Conservation (phyloP, 1,140 invertebrate genomes). For the Lepidurus arcticus region DNA sequence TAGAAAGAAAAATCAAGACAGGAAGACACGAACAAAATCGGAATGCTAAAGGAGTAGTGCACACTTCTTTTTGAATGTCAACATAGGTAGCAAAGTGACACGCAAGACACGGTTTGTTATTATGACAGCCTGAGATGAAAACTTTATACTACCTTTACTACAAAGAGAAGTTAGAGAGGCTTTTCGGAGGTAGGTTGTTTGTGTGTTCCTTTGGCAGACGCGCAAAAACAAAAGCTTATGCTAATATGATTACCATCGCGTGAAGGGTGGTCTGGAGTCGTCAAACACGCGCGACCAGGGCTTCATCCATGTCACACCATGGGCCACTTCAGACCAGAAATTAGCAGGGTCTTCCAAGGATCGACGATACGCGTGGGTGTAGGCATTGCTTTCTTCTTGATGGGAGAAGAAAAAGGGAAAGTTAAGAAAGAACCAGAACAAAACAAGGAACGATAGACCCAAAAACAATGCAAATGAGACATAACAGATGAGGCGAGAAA, state of each 20-base stretch:
- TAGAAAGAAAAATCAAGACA: too few relatives aligned
- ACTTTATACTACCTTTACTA: too few relatives aligned
- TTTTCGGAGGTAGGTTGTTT: not conserved
- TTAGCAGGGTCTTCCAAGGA: constrained; percentile 72
- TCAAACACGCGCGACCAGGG: constrained; percentile 79
- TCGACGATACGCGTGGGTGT: constrained; percentile 58
- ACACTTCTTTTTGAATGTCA: too few relatives aligned
- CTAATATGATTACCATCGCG: constrained; percentile 67
- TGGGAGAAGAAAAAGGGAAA: not conserved
- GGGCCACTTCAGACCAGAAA: constrained; percentile 77
- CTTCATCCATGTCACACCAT: constrained; percentile 69
- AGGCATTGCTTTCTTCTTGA: constrained; percentile 42
- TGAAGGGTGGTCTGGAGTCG: constrained; percentile 72
- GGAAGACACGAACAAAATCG: too few relatives aligned
- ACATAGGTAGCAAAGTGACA: too few relatives aligned
- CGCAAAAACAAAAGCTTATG: not conserved
- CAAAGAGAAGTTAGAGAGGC: too few relatives aligned
- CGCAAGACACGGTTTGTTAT: too few relatives aligned
- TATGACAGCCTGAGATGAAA: too few relatives aligned
- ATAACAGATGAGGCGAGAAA: too few relatives aligned
- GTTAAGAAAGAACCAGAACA: not conserved
- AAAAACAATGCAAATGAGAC: not conserved
- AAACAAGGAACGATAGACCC: not conserved
- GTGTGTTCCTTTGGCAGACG: not conserved
- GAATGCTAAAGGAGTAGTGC: too few relatives aligned